A percentile compares a stretch with the other conserved stretches of the same genome.
These are phyloP conservation scores for Scaptomyza graminum DNA, from an alignment of 1,140 invertebrate genomes.

Conservation along the genomic window DNA sequence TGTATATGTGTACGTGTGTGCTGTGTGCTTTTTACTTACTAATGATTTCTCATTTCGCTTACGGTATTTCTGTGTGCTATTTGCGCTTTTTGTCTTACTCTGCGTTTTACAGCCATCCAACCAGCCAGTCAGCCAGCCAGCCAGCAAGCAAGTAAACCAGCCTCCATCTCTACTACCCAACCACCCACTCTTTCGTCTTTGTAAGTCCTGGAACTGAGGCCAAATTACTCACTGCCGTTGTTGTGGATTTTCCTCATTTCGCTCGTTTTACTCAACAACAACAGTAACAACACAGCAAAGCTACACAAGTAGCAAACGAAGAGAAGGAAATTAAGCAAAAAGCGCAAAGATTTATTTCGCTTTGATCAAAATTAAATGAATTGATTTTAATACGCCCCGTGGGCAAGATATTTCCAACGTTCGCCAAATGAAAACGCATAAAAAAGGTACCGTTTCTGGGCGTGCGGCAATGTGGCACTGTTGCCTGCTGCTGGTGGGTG, in stretches of 20 bases:
- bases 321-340: slow-evolving; percentile 80
- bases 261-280: slow-evolving; percentile 24
- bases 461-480: slow-evolving; percentile 21
- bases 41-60: slow-evolving; percentile 82
- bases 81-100: slow-evolving; percentile 78
- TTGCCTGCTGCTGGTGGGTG: too few relatives aligned
- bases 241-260: slow-evolving; percentile 75
- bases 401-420: slow-evolving; percentile 79
- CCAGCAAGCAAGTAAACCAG: slow-evolving; percentile 7
- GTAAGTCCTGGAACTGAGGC: slow-evolving; percentile 45
- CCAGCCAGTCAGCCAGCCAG: slow-evolving; percentile 4
- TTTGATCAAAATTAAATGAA: slow-evolving; percentile 83
- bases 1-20: slow-evolving; percentile 17
- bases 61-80: slow-evolving; percentile 71
- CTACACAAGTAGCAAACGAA: slow-evolving; percentile 26
- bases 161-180: not conserved
- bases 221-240: slow-evolving; percentile 79
- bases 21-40: slow-evolving; percentile 74
- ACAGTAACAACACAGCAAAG: slow-evolving; percentile 11
- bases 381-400: slow-evolving; percentile 82
- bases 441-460: slow-evolving; percentile 45
- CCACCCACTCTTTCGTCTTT: not conserved
- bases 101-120: slow-evolving; percentile 55
- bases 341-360: slow-evolving; percentile 82
- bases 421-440: slow-evolving; percentile 78